These are phyloP conservation scores for Acestrorhynchus altus DNA, from an alignment of 2,797 vertebrate genomes.

Conservation along the genomic window DNA sequence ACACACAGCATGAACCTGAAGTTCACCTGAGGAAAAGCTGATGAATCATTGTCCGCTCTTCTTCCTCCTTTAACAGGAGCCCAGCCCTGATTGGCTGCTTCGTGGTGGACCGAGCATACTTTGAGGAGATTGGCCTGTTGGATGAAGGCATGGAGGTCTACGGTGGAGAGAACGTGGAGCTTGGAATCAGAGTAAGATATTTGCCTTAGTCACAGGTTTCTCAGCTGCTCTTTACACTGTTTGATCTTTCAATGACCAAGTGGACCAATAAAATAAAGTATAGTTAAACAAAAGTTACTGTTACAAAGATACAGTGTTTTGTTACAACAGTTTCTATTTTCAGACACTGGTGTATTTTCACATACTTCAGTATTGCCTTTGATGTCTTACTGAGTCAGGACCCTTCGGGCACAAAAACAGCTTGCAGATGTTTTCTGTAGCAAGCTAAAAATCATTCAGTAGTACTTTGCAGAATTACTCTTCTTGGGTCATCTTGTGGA, in stretches of 20 bases:
- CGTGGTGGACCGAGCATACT: slow-evolving; percentile 94
- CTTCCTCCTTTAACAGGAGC: slow-evolving; percentile 78
- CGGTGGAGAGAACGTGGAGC: slow-evolving; percentile 97
- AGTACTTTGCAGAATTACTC: no score
- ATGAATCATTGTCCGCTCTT: neutral
- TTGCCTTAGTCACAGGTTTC: neutral
- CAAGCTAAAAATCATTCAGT: no score
- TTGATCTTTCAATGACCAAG: neutral
- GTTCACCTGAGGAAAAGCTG: slow-evolving; percentile 6
- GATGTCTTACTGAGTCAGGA: no score
- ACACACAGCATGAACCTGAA: neutral
- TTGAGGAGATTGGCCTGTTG: slow-evolving; percentile 95
- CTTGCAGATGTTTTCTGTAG: no score
- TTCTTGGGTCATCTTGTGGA: no score
- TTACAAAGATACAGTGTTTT: no score
- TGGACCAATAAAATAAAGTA: neutral
- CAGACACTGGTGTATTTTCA: no score
- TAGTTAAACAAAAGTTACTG: no score
- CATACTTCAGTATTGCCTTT: no score
- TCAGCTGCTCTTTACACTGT: neutral
- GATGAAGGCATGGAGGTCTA: slow-evolving; percentile 99
- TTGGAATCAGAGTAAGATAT: slow-evolving; percentile 90
- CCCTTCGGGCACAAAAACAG: no score
- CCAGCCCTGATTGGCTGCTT: slow-evolving; percentile 98
- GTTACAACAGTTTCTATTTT: no score